Base-by-base conservation (phyloP, 2,113 vertebrate species). In the Coturnix japonica region DNA sequence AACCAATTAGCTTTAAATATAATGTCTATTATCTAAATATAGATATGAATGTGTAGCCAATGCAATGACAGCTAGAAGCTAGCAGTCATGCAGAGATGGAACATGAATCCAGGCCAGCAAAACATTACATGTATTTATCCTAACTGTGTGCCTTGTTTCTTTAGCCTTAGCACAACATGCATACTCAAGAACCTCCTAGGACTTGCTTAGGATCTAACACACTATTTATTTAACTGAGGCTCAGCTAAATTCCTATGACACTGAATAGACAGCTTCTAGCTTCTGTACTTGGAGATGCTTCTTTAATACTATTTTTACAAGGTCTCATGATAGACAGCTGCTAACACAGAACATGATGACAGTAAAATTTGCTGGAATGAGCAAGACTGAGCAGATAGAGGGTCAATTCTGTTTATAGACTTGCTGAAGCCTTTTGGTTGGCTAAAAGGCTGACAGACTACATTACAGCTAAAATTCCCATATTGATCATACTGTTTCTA, bases 401-500 rank as follows among this genome's bases (percentile, higher is more conserved):
- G 71, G 65, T 93, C 88, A 95, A 94, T 97, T 97, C 97, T 96
- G 94, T 98, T 98, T 98, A 98, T 97, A 97, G 98, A 98, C 98
- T 98, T 95, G 95, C 96, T 97, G 94, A 97, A 98, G 97, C 93
- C 98, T 98, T 98, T 98, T 97, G 97, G 98, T 98, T 98, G 86
- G 98, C 98, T 98, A 98, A 98, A 98, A 98, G 98, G 98, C 98
- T 98, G 98, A 98, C 98, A 98, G 98, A 97, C 97, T 98, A 95
- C 97, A 98, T 99, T 99, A 98, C 96, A 90, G 96, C 87, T 97
- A 99, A 98, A 98, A 98, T 98, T 98, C 97, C 93, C 94, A 93
- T 99, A 99, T 99, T 98, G 99, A 99, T 99, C 98, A 98, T 98
- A 98, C 97, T 96, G 98, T 98, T 98, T 98, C 97, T 96, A 95